Evolutionary conservation across 2,113 vertebrate species (phyloP), one percentile per base, ranked within the genome.

Genomic region (Marcusenius ussheri): DNA sequence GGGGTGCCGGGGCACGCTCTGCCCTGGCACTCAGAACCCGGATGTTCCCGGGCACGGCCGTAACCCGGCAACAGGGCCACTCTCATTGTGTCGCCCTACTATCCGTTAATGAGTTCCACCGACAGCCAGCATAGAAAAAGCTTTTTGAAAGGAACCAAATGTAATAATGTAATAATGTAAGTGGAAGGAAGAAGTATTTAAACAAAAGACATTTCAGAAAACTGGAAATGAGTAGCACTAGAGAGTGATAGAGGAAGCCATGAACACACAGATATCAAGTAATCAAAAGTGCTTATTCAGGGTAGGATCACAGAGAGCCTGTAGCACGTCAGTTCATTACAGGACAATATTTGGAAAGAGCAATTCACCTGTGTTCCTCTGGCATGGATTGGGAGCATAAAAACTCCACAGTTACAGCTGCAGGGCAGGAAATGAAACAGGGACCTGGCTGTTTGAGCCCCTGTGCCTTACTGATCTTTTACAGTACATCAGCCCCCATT

Each of bases 31-130:
- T 77, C 31, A 39, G 70, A 77, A 77, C 31, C 15, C 13, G 1
- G 4, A 17, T 77, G 31, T 19, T 77, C 11, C 31, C 27, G 15
- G 31, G 31, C 31, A 77, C 8, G 70, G 31, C 62, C 6, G 74
- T 80, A 80, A 80, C 74, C 74, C 15, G 35, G 74, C 74, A 80
- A 80, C 74, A 80, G 74, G 74, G 74, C 74, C 74, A 80, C 31
- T 80, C 35, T 42, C 13, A 42, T 39, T 19, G 35, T 42, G 31
- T 42, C 15, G 17, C 17, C 74, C 35, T 42, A 80, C 24, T 85
- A 17, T 24, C 45, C 39, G n/a, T 31, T 87, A 87, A 87, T 87
- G 84, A 51, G 49, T 24, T 51, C 13, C 17, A 31, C n/a, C 11
- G n/a, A 53, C n/a, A 87, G 46, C 9, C 15, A 87, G 84, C 49